These are phyloP conservation scores for Anastrepha ludens DNA, from an alignment of 1,140 invertebrate species.

Conservation along the genomic window DNA sequence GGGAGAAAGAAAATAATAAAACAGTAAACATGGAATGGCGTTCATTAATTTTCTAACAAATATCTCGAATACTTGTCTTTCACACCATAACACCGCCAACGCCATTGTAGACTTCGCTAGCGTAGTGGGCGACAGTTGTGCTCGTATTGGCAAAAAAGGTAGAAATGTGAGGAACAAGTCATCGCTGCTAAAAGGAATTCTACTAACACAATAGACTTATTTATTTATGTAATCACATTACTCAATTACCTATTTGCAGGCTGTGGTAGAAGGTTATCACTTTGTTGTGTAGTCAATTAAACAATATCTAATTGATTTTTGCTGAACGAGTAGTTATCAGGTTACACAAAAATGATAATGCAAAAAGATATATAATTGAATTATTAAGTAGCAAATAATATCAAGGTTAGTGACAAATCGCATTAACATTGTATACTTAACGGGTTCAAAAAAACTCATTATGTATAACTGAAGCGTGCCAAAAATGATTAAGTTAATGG, in stretches of 20 bases:
- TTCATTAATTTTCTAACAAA: not conserved
- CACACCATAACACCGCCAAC: not conserved
- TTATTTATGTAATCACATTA: not conserved
- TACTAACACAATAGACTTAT: not conserved
- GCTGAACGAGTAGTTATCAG: not conserved
- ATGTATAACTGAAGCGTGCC: not conserved
- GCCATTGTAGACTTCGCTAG: not conserved
- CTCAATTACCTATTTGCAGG: slow-evolving; percentile 11
- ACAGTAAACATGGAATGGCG: not conserved
- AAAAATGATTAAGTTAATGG: not conserved
- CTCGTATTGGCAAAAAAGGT: not conserved
- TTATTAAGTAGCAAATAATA: not conserved
- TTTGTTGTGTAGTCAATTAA: not conserved
- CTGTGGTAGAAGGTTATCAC: not conserved
- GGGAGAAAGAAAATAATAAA: not conserved
- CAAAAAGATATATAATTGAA: slow-evolving; percentile 7
- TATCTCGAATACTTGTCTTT: not conserved
- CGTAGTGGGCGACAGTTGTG: not conserved
- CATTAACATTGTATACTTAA: not conserved
- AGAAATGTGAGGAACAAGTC: not conserved
- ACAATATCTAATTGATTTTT: slow-evolving; percentile 10
- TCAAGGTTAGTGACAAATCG: not conserved
- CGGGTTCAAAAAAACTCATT: not conserved
- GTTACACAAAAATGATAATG: not conserved
- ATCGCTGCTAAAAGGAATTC: not conserved